Evolutionary conservation across 2,113 vertebrate genomes (phyloP).

Genomic region (Rallus limicola): DNA sequence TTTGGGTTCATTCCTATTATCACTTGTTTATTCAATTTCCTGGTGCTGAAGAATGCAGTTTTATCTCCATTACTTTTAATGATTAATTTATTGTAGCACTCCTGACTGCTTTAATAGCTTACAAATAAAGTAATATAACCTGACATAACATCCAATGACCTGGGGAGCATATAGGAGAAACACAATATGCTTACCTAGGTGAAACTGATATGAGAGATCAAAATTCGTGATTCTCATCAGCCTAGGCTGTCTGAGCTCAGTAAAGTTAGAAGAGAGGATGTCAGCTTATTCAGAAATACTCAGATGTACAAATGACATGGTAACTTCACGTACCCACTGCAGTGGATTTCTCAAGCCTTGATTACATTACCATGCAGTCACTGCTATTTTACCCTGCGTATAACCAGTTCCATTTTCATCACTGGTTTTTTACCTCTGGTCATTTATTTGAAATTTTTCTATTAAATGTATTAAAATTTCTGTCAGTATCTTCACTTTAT

Average conservation of each 20-base stretch:
- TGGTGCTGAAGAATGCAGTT: neutral
- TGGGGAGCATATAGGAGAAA: neutral
- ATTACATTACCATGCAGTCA: neutral
- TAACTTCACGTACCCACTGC: neutral
- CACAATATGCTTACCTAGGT: slow-evolving; percentile 13
- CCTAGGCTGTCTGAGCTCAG: neutral
- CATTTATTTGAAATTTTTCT: neutral
- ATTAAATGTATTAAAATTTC: neutral
- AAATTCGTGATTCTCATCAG: neutral
- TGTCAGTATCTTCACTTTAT: neutral
- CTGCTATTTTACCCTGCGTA: neutral
- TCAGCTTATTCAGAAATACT: neutral
- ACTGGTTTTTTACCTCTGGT: neutral
- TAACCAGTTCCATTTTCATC: neutral
- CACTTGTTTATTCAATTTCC: neutral
- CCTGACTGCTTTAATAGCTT: slow-evolving; percentile 21
- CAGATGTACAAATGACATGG: neutral
- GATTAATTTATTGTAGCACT: neutral
- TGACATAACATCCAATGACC: neutral
- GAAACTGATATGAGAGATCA: neutral
- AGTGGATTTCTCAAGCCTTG: neutral
- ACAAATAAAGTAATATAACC: slow-evolving; percentile 20
- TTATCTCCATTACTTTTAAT: neutral
- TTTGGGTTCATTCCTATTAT: neutral
- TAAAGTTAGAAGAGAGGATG: neutral